Conservation (phyloP, 2,797 vertebrate genomes). For the Cichlasoma orientale region DNA sequence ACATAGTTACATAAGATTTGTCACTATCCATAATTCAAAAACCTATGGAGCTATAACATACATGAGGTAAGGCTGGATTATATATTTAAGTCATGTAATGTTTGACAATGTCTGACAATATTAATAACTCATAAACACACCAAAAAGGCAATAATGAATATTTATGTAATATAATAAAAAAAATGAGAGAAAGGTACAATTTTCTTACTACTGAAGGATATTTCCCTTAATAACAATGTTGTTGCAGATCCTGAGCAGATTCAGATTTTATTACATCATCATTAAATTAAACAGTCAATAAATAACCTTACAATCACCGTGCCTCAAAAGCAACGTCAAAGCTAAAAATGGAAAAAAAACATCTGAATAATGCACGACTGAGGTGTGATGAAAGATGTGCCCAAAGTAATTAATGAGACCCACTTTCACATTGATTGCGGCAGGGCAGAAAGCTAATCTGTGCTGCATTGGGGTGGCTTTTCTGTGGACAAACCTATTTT, state of each 20-base stretch:
- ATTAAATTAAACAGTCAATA: slow-evolving; percentile 22
- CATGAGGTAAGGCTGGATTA: too few species aligned
- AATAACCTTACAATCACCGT: slow-evolving; percentile 16
- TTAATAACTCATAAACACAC: neutral
- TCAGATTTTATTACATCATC: neutral
- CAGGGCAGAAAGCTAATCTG: slow-evolving; percentile 66
- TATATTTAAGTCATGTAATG: too few species aligned
- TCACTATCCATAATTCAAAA: too few species aligned
- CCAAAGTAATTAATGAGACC: slow-evolving; percentile 61
- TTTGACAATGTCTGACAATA: too few species aligned
- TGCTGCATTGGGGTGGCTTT: slow-evolving; percentile 38
- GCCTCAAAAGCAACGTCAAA: slow-evolving; percentile 17
- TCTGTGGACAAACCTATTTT: slow-evolving; percentile 63
- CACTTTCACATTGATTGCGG: slow-evolving; percentile 58
- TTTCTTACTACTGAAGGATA: neutral
- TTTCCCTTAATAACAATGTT: neutral
- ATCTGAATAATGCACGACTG: slow-evolving; percentile 23
- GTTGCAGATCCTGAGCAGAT: neutral
- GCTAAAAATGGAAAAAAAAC: slow-evolving; percentile 39
- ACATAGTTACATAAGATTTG: neutral
- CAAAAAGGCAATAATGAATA: neutral
- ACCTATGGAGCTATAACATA: too few species aligned
- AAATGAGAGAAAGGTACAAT: neutral
- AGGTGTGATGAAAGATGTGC: slow-evolving; percentile 52
- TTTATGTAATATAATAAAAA: neutral